Evolutionary conservation across 2,888 invertebrate species (phyloP), one percentile per base, ranked within the genome.

Genomic region (Phyto melanocephala): DNA sequence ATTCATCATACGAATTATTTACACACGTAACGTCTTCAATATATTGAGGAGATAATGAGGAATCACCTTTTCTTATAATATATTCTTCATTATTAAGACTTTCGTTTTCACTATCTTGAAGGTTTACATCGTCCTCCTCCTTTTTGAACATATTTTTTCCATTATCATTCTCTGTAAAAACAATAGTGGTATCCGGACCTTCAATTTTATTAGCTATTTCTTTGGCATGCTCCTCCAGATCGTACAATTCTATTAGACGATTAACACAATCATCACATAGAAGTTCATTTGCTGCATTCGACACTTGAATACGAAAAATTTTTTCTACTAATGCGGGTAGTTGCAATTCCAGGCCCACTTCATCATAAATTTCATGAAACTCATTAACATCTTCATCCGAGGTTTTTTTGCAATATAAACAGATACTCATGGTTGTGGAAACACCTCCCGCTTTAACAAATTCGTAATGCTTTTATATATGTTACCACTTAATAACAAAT

Each of bases 281-380:
- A 1, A 87, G 67, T 63, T 89, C 88, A 2, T 78, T 42, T 1
- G 28, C 13, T 1, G 84, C 58, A 4, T 58, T 52, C 2, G 70
- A 71, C 2, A 89, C 81, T 35, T 77, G 72, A 6, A 90, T 54
- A 10, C 86, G 54, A 70, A 88, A 91, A 82, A 87, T 87, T 28
- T 86, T 86, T 4, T 80, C 80, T 0, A 90, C 71, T 15, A 90
- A 79, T 33, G 84, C 78, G 10, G 87, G 84, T 40, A 90, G 80
- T 6, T 87, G 88, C 10, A 90, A 79, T 60, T 91, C 89, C 2
- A 86, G 47, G 4, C 91, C 90, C n/a, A 88, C 86, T 72, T 89
- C 88, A 85, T 90, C 89, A 35, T 88, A 90, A 45, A 90, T 87
- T 50, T 88, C 86, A 22, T 89, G 88, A 82, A 86, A 90, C 11